Evolutionary conservation across 1,140 invertebrate genomes (phyloP).

Genomic region (Metaphire vulgaris): DNA sequence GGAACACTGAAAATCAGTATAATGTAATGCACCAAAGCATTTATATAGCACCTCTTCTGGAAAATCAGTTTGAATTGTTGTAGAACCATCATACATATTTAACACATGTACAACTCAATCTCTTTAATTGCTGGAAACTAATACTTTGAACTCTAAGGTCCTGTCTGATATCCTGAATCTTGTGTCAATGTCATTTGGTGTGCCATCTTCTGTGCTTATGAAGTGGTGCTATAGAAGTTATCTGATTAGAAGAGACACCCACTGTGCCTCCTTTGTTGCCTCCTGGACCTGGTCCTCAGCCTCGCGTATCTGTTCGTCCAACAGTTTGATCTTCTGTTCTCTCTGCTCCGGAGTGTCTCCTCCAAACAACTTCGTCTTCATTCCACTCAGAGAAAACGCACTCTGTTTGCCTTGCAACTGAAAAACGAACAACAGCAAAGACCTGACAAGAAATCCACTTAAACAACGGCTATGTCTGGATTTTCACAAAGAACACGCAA

Average conservation of each 20-base stretch:
- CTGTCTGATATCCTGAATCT: too few species aligned
- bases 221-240: too few species aligned
- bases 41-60: too few species aligned
- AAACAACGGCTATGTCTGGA: not conserved
- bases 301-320: slow-evolving; percentile 67
- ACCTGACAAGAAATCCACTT: not conserved
- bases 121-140: too few species aligned
- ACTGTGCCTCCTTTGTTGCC: slow-evolving; percentile 62
- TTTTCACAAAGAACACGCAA: not conserved
- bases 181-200: too few species aligned
- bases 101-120: too few species aligned
- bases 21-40: too few species aligned
- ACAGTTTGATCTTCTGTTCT: slow-evolving; percentile 63
- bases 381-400: slow-evolving; percentile 46
- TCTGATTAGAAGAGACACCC: slow-evolving; percentile 37
- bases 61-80: too few species aligned
- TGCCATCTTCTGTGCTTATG: too few species aligned
- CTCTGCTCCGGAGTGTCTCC: slow-evolving; percentile 72
- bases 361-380: slow-evolving; percentile 60
- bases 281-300: slow-evolving; percentile 59
- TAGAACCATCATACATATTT: too few species aligned
- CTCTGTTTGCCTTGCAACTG: slow-evolving; percentile 57
- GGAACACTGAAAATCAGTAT: too few species aligned
- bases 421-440: slow-evolving; percentile 7
- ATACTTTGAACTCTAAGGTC: too few species aligned